Evolutionary conservation across 2,113 vertebrate genomes (phyloP).

Genomic region (Pseudorhombus dupliciocellatus): DNA sequence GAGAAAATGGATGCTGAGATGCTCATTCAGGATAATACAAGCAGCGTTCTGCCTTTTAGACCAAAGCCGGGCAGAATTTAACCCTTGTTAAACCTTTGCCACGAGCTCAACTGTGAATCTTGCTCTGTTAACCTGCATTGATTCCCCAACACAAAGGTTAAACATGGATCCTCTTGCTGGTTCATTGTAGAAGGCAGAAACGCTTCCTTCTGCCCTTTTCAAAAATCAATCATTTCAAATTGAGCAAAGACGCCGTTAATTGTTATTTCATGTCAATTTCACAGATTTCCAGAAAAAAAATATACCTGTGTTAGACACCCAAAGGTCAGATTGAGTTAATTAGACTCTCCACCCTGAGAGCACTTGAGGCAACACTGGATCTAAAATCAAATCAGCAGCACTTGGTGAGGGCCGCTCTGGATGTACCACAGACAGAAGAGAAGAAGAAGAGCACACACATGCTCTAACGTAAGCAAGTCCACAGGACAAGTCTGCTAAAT

Average conservation of each 20-base stretch:
- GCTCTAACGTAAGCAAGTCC: constrained; percentile 22
- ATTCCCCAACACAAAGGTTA: neutral
- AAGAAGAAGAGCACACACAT: neutral
- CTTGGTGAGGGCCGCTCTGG: constrained; percentile 9
- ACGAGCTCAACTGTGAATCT: constrained; percentile 2
- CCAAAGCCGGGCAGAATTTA: neutral
- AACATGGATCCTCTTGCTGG: constrained; percentile 8
- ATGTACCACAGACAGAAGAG: constrained; percentile 15
- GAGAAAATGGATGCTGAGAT: neutral
- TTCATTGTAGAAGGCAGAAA: neutral
- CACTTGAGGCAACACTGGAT: constrained; percentile 31
- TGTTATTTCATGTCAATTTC: neutral
- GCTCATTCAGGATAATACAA: constrained; percentile 3
- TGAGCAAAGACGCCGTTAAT: neutral
- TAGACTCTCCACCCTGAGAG: constrained; percentile 12
- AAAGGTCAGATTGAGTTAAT: constrained; percentile 45
- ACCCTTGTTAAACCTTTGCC: neutral
- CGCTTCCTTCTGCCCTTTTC: neutral
- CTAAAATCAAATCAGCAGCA: constrained; percentile 43
- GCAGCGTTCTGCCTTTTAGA: neutral
- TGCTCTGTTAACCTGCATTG: constrained; percentile 5
- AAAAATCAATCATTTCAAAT: neutral
- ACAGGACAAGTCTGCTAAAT: constrained; percentile 51
- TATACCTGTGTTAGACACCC: neutral
- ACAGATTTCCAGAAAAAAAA: neutral